These are phyloP conservation scores for Rhagologus leucostigma DNA, from an alignment of 2,113 vertebrate species.

Conservation along the genomic window DNA sequence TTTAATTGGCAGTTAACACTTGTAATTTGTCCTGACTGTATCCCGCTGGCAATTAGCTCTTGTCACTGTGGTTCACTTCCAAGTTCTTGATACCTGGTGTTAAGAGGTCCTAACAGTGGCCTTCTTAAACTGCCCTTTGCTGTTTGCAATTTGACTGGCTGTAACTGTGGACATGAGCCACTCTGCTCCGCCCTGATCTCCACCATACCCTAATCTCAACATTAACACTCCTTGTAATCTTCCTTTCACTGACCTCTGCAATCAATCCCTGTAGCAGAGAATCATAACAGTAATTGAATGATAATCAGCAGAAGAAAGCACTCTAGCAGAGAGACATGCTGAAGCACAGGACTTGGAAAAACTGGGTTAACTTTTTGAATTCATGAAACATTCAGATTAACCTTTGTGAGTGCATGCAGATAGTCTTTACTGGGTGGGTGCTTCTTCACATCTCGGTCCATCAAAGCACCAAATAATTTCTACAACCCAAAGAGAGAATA, in stretches of 20 bases:
- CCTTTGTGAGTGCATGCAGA: neutral
- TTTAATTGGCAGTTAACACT: constrained; percentile 57
- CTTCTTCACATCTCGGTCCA: neutral
- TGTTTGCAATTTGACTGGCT: neutral
- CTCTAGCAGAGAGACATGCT: neutral
- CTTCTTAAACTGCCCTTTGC: neutral
- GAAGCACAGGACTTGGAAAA: neutral
- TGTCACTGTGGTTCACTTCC: constrained; percentile 4
- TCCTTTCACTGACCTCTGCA: constrained; percentile 24
- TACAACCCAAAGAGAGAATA: neutral
- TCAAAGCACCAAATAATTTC: neutral
- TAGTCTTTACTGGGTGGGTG: neutral
- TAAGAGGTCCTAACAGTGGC: constrained; percentile 14
- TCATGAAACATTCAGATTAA: neutral
- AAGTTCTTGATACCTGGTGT: constrained; percentile 7
- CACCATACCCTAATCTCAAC: neutral
- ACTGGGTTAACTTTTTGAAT: neutral
- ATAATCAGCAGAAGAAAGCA: neutral
- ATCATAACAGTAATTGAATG: constrained; percentile 9
- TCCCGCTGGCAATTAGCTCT: constrained; percentile 10
- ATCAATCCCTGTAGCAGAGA: neutral
- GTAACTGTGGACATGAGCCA: neutral
- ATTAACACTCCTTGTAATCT: neutral
- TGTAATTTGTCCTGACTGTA: constrained; percentile 39
- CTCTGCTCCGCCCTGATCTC: neutral